Conservation (phyloP, 1,140 invertebrate species). For the Drosophila tsacasi region DNA sequence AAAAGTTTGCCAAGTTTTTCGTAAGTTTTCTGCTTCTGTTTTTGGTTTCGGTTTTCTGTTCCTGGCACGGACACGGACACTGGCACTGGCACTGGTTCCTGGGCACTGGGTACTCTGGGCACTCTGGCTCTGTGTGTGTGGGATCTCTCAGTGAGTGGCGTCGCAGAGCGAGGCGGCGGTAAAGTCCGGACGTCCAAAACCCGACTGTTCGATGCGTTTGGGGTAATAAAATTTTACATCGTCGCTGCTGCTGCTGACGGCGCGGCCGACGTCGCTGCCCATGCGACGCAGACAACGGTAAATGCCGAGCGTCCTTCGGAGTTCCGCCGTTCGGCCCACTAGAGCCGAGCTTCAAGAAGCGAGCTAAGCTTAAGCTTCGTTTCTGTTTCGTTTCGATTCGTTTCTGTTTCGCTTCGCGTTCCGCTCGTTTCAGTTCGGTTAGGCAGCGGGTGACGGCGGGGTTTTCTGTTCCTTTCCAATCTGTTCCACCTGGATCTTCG, state of each 20-base stretch:
- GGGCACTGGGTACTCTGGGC: background rate
- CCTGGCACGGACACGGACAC: conserved; percentile 4
- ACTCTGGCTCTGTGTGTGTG: conserved; percentile 20
- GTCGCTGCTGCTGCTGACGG: conserved; percentile 36
- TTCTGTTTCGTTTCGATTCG: conserved; percentile 13
- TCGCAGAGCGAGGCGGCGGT: conserved; percentile 67
- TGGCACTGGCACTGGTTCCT: conserved; percentile 7
- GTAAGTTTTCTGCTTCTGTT: conserved; percentile 3
- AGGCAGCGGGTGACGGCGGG: background rate
- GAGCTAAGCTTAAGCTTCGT: conserved; percentile 5
- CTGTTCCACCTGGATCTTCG: conserved; percentile 26
- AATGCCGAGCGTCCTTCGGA: conserved; percentile 18
- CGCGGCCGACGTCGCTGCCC: conserved; percentile 44
- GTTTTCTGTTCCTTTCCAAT: conserved; percentile 20
- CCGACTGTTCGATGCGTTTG: conserved; percentile 82
- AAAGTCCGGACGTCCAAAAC: conserved; percentile 82
- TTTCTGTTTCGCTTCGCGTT: background rate
- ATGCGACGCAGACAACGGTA: background rate
- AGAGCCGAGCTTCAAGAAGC: conserved; percentile 12
- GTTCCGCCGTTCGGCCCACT: background rate
- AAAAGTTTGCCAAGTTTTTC: conserved; percentile 12
- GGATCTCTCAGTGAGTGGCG: conserved; percentile 45
- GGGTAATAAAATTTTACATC: conserved; percentile 84
- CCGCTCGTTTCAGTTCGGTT: conserved; percentile 1
- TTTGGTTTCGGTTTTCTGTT: conserved; percentile 2